A percentile compares a stretch with the other conserved stretches of the same genome.
Conservation (phyloP, 2,797 vertebrate genomes). For the Limosa lapponica region DNA sequence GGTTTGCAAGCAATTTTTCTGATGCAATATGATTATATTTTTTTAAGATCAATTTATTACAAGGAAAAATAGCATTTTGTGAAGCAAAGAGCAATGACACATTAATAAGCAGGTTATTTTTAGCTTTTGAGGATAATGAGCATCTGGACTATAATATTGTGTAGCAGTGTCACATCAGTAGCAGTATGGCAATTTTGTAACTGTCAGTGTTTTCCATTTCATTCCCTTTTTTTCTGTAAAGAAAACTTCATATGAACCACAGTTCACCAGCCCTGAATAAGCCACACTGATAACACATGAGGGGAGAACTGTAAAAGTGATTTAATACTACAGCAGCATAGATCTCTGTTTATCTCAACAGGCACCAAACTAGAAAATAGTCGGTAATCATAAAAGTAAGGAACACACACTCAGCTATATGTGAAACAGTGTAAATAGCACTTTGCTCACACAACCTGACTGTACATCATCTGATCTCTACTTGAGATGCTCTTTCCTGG, state of each 20-base stretch:
- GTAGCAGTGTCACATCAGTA: background rate
- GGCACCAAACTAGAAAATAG: background rate
- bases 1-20: background rate
- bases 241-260: background rate
- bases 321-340: background rate
- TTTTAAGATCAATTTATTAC: background rate
- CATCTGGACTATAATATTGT: background rate
- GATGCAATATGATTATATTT: background rate
- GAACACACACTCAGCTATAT: background rate
- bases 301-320: background rate
- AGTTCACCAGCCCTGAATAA: background rate
- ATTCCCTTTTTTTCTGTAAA: background rate
- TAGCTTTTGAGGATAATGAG: background rate
- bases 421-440: background rate
- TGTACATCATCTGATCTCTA: background rate
- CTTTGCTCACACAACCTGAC: background rate
- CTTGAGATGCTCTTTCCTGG: background rate
- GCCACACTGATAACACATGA: background rate
- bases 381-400: background rate
- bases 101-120: slow-evolving; percentile 32
- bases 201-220: background rate
- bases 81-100: background rate
- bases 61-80: background rate
- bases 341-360: background rate
- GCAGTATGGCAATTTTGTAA: background rate